Evolutionary conservation across 2,888 invertebrate species (phyloP), one percentile per base, ranked within the genome.

Genomic region (Hirtodrosophila confusa): DNA sequence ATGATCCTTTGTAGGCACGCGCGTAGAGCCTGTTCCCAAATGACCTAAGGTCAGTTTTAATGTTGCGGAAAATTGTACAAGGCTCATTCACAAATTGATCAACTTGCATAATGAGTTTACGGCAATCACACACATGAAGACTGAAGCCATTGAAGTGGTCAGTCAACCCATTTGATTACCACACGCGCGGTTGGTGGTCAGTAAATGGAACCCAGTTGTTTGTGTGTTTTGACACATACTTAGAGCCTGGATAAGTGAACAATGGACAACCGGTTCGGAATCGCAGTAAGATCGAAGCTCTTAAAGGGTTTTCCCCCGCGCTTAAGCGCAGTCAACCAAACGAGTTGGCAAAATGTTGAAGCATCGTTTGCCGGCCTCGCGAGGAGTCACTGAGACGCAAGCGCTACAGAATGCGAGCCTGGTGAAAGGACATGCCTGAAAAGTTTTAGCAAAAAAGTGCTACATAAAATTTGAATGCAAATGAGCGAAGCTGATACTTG

Each of bases 31-130:
- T 47, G 71, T 74, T 75, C 24, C 36, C 17, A 58, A 85, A 79
- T 83, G 82, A 83, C 82, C 83, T 82, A 9, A 69, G 82, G 82
- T 83, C 86, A 83, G 79, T 73, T 75, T 79, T 73, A 83, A 79
- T 83, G 73, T 73, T 71, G 83, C 75, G 86, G 63, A 60, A 73
- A 82, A 85, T 83, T 78, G 61, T 41, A 64, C 57, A 58, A 55
- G 61, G 62, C 50, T 45, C 72, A 53, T 75, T 75, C 48, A 78
- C 66, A 80, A 74, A 80, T 78, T 80, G 75, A 75, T 78, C 66
- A 70, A 41, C 55, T 57, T 41, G 61, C 36, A 29, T 53, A 60
- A 61, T 58, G 41, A 45, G 35, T 47, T 45, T 48, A 6, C n/a
- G 24, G 48, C 61, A 64, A 70, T 60, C 57, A 47, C 43, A 45